Evolutionary conservation across 1,140 invertebrate genomes (phyloP).

Genomic region (Eriocheir sinensis): DNA sequence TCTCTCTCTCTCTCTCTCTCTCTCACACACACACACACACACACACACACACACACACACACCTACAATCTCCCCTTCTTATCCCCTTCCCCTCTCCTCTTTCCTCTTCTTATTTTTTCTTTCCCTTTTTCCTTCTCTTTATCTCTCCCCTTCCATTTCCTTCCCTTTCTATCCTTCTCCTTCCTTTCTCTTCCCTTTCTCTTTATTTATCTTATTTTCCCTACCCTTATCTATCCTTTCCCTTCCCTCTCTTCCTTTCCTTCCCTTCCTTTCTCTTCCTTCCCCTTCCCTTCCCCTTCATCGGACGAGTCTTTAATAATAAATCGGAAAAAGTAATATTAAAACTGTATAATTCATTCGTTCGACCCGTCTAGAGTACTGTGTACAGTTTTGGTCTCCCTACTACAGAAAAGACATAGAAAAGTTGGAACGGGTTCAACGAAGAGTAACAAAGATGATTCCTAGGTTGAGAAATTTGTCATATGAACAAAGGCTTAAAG

Average conservation of each 20-base stretch:
- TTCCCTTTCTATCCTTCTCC: too few relatives aligned
- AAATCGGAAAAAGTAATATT: too few relatives aligned
- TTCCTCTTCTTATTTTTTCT: conserved; percentile 19
- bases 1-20: conserved; percentile 43
- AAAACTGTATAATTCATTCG: too few relatives aligned
- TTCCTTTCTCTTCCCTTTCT: neutral
- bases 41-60: neutral
- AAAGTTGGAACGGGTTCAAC: too few relatives aligned
- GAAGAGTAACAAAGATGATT: too few relatives aligned
- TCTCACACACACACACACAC: neutral
- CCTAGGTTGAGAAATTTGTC: too few relatives aligned
- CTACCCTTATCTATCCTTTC: neutral
- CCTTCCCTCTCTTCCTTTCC: neutral
- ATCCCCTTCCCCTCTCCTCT: neutral
- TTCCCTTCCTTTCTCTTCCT: neutral
- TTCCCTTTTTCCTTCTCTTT: conserved; percentile 1
- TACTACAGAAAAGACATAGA: too few relatives aligned
- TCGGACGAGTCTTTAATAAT: too few relatives aligned
- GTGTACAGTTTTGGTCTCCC: too few relatives aligned
- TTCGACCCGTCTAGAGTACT: too few relatives aligned
- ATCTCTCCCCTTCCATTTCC: neutral
- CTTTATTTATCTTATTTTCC: neutral
- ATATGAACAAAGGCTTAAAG: too few relatives aligned
- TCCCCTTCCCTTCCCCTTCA: neutral
- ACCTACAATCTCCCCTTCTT: neutral